phyloP scores from a whole-genome alignment of 2,797 vertebrate species.

The Microchirus variegatus region DNA sequence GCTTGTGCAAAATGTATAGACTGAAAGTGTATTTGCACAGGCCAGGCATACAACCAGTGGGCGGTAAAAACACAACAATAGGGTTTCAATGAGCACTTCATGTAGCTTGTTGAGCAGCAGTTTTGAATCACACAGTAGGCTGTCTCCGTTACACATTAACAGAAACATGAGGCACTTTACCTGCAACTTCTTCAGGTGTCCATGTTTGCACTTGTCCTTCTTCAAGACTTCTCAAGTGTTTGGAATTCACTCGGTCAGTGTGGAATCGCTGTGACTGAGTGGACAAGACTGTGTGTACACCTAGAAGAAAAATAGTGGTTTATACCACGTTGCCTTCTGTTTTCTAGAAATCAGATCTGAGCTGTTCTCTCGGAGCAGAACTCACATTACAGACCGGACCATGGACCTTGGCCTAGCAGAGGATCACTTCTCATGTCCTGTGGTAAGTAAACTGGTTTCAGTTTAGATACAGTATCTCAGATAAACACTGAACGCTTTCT shows the following conservation, averaged over 20 bases:
- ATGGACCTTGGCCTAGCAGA: conserved; percentile 95
- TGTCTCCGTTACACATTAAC: conserved; percentile 48
- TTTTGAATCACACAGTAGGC: conserved; percentile 10
- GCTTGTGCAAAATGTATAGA: no score
- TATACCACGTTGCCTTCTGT: conserved; percentile 16
- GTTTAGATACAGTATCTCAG: no score
- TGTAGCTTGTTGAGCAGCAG: conserved; percentile 9
- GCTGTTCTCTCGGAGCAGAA: conserved; percentile 75
- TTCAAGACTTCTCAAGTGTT: neutral
- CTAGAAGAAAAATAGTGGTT: conserved; percentile 14
- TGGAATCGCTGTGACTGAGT: conserved; percentile 21
- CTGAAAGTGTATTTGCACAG: no score
- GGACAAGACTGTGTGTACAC: conserved; percentile 12
- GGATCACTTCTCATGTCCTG: conserved; percentile 94
- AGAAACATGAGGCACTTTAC: conserved; percentile 7
- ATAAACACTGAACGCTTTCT: no score
- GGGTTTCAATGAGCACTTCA: neutral
- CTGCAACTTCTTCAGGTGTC: neutral
- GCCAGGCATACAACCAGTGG: no score
- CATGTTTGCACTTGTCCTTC: conserved; percentile 9
- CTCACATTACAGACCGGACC: conserved; percentile 77
- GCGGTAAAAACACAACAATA: neutral
- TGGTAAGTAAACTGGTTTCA: conserved; percentile 87
- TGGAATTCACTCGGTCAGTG: conserved; percentile 5
- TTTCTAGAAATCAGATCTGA: conserved; percentile 80